Evolutionary conservation across 2,797 vertebrate species (phyloP).

Genomic region (Trachops cirrhosus): DNA sequence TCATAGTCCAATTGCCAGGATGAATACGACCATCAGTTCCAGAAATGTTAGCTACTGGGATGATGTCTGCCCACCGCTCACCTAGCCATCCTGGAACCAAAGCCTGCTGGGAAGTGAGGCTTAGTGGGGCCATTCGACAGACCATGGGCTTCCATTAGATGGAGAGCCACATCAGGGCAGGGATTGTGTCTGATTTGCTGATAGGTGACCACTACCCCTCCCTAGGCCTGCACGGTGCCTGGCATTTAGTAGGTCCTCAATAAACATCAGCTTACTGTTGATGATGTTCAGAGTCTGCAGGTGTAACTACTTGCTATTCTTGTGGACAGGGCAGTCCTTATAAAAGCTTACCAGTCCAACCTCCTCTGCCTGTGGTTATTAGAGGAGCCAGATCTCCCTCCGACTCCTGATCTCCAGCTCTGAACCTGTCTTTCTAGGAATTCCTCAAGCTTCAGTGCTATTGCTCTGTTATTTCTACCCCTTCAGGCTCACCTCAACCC

Average conservation of each 20-base stretch:
- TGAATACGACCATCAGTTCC: neutral
- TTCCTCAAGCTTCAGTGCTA: neutral
- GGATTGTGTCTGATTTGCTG: neutral
- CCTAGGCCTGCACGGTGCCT: neutral
- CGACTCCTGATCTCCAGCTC: neutral
- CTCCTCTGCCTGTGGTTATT: neutral
- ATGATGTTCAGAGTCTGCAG: neutral
- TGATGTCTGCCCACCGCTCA: neutral
- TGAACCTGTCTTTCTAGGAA: neutral
- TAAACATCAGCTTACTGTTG: neutral
- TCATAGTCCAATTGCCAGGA: neutral
- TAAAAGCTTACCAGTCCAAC: neutral
- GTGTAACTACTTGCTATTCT: neutral
- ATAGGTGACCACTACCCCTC: rapidly evolving
- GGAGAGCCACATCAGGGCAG: neutral
- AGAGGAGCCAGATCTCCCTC: neutral
- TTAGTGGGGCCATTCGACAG: neutral
- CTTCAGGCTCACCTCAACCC: neutral
- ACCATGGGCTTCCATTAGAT: too few species aligned
- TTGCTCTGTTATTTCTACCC: neutral
- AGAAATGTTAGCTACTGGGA: neutral
- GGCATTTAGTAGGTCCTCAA: neutral
- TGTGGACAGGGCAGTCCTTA: neutral
- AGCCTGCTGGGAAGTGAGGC: neutral
- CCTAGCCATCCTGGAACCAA: neutral